Base-by-base conservation (phyloP, 35 echinoderm and acorn worm species). In the Hemicentrotus pulcherrimus region DNA sequence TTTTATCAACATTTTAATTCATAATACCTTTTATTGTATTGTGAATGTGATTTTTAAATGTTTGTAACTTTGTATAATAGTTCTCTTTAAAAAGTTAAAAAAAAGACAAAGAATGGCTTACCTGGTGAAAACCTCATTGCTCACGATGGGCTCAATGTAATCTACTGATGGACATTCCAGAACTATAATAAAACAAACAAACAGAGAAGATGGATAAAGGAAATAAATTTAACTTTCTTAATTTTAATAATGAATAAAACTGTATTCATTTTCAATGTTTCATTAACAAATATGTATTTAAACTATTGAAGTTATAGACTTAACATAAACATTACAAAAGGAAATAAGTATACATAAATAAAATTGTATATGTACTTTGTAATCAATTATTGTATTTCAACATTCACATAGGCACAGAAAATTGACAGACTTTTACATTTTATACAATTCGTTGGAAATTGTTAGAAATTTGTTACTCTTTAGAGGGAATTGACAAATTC, bases 161-260 rank as follows among this genome's bases (percentile, higher is more conserved):
- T 98, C 96, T 65, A 94, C 92, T 10, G 97, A 96, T 31, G 97
- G 97, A 60, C 97, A 98, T 59, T 98, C 96, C 47, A 98, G 33
- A 65, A 98, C 97, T 98, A 86, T 5, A 95, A 91, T 24, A 85
- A 45, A 94, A 96, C 22, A 55, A 58, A 19, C 46, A 41, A 50
- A 86, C 61, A 94, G 22, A 94, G 2, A 47, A 59, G n/a, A 87
- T 14, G 4, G 86, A 31, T 41, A 41, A 41, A 41, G 35, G 35
- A 41, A 41, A 41, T 41, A 41, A 41, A 41, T 41, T 41, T 41
- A 0, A 41, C 35, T 41, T 41, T 41, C 3, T 41, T 3, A 41
- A 41, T 41, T 41, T 41, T 3, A 3, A 41, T 41, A 41, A 41
- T 41, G 3, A 41, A 1, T 41, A 3, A 41, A 41, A 41, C 35